Evolutionary conservation across 2,797 vertebrate species (phyloP).

Genomic region (Malurus splendens): DNA sequence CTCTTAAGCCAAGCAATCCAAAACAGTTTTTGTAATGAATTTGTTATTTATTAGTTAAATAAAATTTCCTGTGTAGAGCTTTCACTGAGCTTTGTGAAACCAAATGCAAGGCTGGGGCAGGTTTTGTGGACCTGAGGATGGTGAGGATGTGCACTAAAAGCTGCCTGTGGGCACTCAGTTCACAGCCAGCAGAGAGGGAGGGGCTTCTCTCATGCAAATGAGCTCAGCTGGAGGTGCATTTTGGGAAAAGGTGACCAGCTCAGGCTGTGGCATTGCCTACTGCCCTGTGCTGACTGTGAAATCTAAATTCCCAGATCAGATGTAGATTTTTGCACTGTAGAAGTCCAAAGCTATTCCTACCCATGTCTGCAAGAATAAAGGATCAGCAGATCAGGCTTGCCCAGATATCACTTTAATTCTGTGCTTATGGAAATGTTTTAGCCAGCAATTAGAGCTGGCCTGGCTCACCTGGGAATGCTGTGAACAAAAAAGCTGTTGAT

Average conservation of each 20-base stretch:
- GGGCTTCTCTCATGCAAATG: neutral
- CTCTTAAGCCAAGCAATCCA: neutral
- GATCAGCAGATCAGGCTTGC: neutral
- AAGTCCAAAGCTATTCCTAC: neutral
- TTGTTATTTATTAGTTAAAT: neutral
- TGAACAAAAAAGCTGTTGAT: neutral
- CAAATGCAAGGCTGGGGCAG: neutral
- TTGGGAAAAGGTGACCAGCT: rapidly evolving
- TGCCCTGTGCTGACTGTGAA: neutral
- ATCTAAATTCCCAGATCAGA: neutral
- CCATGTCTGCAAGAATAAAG: neutral
- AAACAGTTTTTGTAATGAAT: neutral
- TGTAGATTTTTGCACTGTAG: neutral
- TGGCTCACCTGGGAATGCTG: neutral
- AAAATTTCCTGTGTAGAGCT: neutral
- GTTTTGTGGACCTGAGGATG: neutral
- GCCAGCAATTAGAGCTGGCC: neutral
- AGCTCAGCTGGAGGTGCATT: neutral
- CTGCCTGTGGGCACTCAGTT: rapidly evolving
- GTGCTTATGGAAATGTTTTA: neutral
- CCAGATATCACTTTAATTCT: neutral
- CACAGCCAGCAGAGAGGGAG: rapidly evolving
- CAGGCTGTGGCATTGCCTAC: neutral
- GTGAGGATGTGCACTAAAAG: neutral
- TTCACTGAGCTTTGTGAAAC: neutral